A percentile compares a stretch with the other conserved stretches of the same genome.
Conservation (phyloP, 2,888 invertebrate species). For the Sclerodermus sp. region DNA sequence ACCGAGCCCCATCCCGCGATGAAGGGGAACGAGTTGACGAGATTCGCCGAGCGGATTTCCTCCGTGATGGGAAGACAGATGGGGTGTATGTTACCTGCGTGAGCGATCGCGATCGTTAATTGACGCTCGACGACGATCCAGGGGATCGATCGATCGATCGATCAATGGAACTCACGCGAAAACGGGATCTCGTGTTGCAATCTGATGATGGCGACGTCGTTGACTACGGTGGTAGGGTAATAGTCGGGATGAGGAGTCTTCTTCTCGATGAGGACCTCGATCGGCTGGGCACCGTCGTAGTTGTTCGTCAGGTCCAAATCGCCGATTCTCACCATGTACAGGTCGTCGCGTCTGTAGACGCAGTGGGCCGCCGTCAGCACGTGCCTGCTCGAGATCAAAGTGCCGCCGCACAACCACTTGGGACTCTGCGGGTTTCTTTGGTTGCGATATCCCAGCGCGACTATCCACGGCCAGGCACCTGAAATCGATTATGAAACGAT, state of each 20-base stretch:
- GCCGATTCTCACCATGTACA: constrained; percentile 75
- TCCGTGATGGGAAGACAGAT: constrained; percentile 73
- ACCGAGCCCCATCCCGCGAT: constrained; percentile 85
- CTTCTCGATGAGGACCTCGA: constrained; percentile 66
- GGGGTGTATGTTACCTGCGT: constrained; percentile 70
- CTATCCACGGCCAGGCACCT: constrained; percentile 84
- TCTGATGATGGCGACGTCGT: constrained; percentile 79
- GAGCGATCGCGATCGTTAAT: too few relatives aligned
- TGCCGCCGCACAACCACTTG: constrained; percentile 69
- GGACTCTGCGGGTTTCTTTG: constrained; percentile 51
- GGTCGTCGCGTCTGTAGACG: constrained; percentile 63
- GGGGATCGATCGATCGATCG: too few relatives aligned
- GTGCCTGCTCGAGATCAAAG: constrained; percentile 68
- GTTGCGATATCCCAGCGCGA: constrained; percentile 70
- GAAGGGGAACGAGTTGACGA: constrained; percentile 66
- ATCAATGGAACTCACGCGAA: constrained; percentile 60
- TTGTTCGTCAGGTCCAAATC: constrained; percentile 73
- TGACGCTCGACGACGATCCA: too few relatives aligned
- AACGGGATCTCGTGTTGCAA: constrained; percentile 64
- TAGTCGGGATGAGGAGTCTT: constrained; percentile 71
- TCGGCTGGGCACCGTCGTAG: constrained; percentile 65
- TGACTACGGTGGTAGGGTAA: constrained; percentile 64
- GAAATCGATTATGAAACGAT: constrained; percentile 10
- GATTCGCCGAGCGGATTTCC: constrained; percentile 61
- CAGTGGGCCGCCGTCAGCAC: constrained; percentile 82